Evolutionary conservation across 2,113 vertebrate genomes (phyloP).

Genomic region (Notiomystis cincta): DNA sequence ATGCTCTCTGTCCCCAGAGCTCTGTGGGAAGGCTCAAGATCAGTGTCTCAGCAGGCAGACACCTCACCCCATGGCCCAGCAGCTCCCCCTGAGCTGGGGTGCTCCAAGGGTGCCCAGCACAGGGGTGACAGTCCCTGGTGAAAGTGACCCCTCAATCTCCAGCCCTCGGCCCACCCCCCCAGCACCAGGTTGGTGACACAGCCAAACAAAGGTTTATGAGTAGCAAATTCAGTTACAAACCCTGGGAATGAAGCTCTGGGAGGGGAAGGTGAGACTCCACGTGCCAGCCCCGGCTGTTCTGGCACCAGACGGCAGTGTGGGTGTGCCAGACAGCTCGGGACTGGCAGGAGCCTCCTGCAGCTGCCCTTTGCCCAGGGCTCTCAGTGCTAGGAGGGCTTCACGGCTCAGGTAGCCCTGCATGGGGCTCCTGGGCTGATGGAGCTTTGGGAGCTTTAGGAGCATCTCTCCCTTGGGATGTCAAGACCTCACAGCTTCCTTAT

Average conservation of each 20-base stretch:
- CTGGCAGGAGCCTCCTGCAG: background rate
- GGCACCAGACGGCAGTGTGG: background rate
- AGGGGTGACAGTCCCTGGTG: background rate
- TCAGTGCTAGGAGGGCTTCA: background rate
- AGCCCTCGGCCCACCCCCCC: background rate
- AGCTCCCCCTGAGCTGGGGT: background rate
- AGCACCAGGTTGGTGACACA: fast-evolving
- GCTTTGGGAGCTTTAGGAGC: background rate
- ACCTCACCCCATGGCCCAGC: background rate
- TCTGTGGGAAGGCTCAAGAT: background rate
- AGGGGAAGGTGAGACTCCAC: background rate
- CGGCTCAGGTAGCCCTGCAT: background rate
- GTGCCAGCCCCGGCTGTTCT: background rate
- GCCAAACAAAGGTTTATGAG: background rate
- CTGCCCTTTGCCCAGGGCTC: slow-evolving; percentile 8
- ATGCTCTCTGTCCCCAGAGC: background rate
- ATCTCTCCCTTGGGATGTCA: background rate
- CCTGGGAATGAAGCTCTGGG: background rate
- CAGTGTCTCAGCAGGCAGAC: background rate
- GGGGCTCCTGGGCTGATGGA: background rate
- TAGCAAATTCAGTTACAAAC: background rate
- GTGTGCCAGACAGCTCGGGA: background rate
- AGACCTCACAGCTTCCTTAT: background rate
- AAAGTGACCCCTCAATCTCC: fast-evolving
- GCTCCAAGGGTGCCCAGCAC: background rate